Base-by-base conservation (phyloP, 1,140 invertebrate genomes). In the Drosophila azteca region DNA sequence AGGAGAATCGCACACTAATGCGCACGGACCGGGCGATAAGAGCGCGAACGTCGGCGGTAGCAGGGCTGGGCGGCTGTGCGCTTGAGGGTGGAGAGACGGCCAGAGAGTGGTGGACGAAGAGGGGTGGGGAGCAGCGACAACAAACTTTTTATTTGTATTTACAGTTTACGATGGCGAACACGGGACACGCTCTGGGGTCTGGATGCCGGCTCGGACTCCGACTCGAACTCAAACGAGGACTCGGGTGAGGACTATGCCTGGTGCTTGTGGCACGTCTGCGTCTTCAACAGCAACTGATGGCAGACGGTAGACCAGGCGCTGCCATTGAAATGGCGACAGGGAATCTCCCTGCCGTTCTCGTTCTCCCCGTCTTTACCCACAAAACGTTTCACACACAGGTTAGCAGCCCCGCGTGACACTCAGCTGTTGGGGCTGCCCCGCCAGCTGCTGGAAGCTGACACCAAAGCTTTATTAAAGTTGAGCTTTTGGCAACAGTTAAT, bases 231-330 rank as follows among this genome's bases (percentile, higher is more conserved):
- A 9, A 9, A 35, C 35, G 35, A 35, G 35, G 11, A 5, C 3
- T 5, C 22, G n/a, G 35, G 22, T 53, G 44, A 39, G 66, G 51
- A 45, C 75, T 65, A 45, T 70, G 44, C 51, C 54, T 52, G 69
- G 51, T 61, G 77, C 69, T 85, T 90, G 85, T 90, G 67, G 68
- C 85, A 71, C 85, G 71, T 79, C 61, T 72, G 82, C 66, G 78
- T 79, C 61, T 81, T 84, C 71, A 90, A 85, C 80, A 81, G 76
- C 81, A 81, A 90, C 85, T 90, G 81, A 85, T 77, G 75, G 61
- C 68, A 35, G 77, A 80, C 57, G 29, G 49, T 64, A 60, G 46
- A 43, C 22, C 44, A 46, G 52, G 41, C 63, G 43, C 8, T 43
- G 26, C 29, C 51, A 58, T 39, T 48, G 51, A 35, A 22, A 50